Evolutionary conservation across 2,888 invertebrate genomes (phyloP), one percentile per base, ranked within the genome.

Genomic region (Deilephila elpenor): DNA sequence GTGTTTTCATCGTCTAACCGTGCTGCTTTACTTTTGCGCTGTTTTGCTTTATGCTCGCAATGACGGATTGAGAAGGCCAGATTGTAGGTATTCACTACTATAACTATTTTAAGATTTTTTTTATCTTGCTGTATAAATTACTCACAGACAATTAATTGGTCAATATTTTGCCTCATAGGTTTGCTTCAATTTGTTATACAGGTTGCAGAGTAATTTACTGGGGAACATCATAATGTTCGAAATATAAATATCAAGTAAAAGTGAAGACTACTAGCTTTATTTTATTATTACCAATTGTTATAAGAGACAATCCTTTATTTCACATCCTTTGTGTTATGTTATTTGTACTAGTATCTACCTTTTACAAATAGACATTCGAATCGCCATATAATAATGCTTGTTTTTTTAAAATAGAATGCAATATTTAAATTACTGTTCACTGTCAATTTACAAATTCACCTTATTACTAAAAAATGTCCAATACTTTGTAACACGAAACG

Each of bases 1-100:
- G 82, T 83, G 81, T 80, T 80, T 79, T 80, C 75, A 75, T 77
- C 83, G 84, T 83, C 83, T 83, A 84, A 82, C 80, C 75, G 78
- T 77, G 76, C 79, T 79, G 84, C 84, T 89, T 88, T 85, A 88
- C 84, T 84, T 86, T 83, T 78, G 79, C 79, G 79, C 80, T 84
- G 78, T 80, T 81, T 81, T 75, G 80, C 78, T 80, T 75, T 76
- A 81, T 79, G 67, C 75, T 72, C 17, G 76, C 84, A 84, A 84
- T 78, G 82, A 59, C 74, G 84, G 74, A 86, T 78, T 83, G 60
- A 51, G 64, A 62, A 61, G 20, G 37, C 34, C 5, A 11, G 37
- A 25, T 44, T 5, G 20, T 20, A 8, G 53, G 59, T n/a, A 56
- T 34, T 60, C 62, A 64, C 11, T 37, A 72, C 11, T 7, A 29